Evolutionary conservation across 2,113 vertebrate genomes (phyloP).

Genomic region (Pachyramphus minor): DNA sequence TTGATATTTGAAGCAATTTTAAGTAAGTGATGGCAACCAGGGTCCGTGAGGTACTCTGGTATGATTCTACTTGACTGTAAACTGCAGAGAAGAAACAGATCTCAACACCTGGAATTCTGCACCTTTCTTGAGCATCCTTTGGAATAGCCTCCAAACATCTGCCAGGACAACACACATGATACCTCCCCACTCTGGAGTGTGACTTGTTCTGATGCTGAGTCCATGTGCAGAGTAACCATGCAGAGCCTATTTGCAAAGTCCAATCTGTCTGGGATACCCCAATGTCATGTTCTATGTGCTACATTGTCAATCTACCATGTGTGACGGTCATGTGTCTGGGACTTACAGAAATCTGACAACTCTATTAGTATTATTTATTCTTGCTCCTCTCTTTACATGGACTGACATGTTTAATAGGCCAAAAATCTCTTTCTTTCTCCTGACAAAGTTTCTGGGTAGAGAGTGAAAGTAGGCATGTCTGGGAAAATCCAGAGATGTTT

Average conservation of each 20-base stretch:
- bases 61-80: neutral
- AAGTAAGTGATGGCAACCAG: neutral
- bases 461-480: neutral
- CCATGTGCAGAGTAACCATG: neutral
- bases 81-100: neutral
- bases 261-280: neutral
- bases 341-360: neutral
- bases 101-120: neutral
- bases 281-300: neutral
- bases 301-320: neutral
- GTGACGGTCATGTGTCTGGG: neutral
- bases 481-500: neutral
- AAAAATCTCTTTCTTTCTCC: neutral
- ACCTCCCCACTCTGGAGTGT: neutral
- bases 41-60: neutral
- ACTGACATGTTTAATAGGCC: neutral
- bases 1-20: neutral
- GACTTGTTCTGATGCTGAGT: neutral
- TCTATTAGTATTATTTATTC: neutral
- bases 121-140: neutral
- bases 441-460: neutral
- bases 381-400: neutral
- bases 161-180: rapidly evolving
- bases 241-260: neutral
- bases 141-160: neutral